A percentile compares a stretch with the other conserved stretches of the same genome.
These are phyloP conservation scores for Cheilosia soror DNA, from an alignment of 2,888 invertebrate genomes.

Conservation along the genomic window DNA sequence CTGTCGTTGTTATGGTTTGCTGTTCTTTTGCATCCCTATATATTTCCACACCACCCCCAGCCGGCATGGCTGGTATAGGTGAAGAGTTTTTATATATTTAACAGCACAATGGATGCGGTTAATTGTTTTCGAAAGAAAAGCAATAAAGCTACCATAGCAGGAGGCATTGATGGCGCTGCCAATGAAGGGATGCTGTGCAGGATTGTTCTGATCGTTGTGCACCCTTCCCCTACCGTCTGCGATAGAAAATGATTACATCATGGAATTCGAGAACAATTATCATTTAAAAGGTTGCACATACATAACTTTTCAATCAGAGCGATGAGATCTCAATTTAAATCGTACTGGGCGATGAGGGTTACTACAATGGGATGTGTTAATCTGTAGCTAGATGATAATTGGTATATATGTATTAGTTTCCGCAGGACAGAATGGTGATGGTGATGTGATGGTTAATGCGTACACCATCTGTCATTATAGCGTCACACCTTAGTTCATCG, in stretches of 20 bases:
- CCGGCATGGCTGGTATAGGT: neutral
- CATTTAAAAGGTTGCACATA: slow-evolving; percentile 22
- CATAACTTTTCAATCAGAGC: slow-evolving; percentile 43
- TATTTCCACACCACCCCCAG: too few species aligned
- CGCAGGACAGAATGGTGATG: too few species aligned
- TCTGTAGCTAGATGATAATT: too few species aligned
- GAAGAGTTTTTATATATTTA: slow-evolving; percentile 36
- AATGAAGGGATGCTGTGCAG: slow-evolving; percentile 15
- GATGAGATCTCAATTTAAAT: slow-evolving; percentile 33
- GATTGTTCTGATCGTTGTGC: slow-evolving; percentile 13
- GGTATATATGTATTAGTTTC: too few species aligned
- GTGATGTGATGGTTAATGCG: too few species aligned
- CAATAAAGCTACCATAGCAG: slow-evolving; percentile 59
- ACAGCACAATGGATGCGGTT: slow-evolving; percentile 70
- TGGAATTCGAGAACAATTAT: slow-evolving; percentile 29
- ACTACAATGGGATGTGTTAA: neutral
- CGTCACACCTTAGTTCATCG: too few species aligned
- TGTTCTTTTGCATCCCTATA: slow-evolving; percentile 54
- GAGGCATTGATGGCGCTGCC: slow-evolving; percentile 9
- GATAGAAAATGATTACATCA: slow-evolving; percentile 46
- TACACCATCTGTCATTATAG: too few species aligned
- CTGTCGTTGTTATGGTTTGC: slow-evolving; percentile 42
- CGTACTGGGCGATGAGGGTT: slow-evolving; percentile 2
- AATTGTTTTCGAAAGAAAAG: slow-evolving; percentile 73
- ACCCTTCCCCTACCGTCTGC: neutral